Base-by-base conservation (phyloP, 2,797 vertebrate genomes). In the Morus bassanus region DNA sequence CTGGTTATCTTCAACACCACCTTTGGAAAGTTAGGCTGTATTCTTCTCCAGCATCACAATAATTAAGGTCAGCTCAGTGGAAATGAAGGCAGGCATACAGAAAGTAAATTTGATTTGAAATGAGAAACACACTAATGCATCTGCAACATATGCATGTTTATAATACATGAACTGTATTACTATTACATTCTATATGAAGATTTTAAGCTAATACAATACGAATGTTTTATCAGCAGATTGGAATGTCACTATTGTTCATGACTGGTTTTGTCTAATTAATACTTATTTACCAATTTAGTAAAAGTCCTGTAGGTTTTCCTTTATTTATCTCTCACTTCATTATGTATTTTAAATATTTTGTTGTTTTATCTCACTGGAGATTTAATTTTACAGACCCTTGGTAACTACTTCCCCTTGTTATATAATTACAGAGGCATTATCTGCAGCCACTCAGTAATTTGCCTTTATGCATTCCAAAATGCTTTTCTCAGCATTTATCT, bases 401-500 rank as follows among this genome's bases (percentile, higher is more conserved):
- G 48, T 63, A 84, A 45, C 63, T 80, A 45, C 24, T 27, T 93
- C 51, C 30, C 28, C 72, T 91, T 74, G 45, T 46, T 80, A 27
- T 50, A 59, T n/a, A 19, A 13, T 64, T 90, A 57, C 37, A 90
- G 33, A 80, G 13, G 45, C 43, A 72, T 83, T 73, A 95, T 91
- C 88, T 74, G 30, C 50, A 75, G 46, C 53, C 27, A 7, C 33
- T 85, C 14, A 70, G 27, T 81, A 78, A 88, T 77, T 77, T 89
- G 46, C 54, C 79, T 87, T 92, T 76, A 65, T 67, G 45, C 59
- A 83, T 91, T 89, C 41, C 56, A 77, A 93, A 80, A 80, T 30
- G n/a, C 41, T 89, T 93, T 87, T 79, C 60, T 94, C 37, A 81
- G n/a, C 70, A 45, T 93, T 94, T 84, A 64, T 88, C 53, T 91